Conservation (phyloP, 2,888 invertebrate genomes). For the Athalia cordata region DNA sequence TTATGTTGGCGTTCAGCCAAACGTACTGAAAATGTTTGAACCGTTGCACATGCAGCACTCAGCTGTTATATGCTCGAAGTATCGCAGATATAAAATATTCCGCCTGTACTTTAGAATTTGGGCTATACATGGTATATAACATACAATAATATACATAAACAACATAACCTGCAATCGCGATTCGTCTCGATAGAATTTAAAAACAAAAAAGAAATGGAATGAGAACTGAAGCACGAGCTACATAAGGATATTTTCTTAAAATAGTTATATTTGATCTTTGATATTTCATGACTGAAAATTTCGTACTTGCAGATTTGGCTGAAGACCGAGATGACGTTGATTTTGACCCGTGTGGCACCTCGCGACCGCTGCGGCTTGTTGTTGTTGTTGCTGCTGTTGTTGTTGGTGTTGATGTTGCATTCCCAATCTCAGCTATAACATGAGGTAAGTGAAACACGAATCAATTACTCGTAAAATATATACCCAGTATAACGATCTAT, state of each 20-base stretch:
- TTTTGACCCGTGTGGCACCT: slow-evolving; percentile 32
- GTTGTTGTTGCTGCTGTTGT: slow-evolving; percentile 28
- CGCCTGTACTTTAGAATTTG: background rate
- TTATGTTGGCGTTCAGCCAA: slow-evolving; percentile 26
- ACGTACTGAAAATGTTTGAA: slow-evolving; percentile 28
- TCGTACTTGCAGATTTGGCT: slow-evolving; percentile 45
- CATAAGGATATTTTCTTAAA: background rate
- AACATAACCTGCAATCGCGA: slow-evolving; percentile 22
- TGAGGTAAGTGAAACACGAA: background rate
- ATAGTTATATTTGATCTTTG: background rate
- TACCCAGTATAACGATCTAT: background rate
- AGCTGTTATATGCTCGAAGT: background rate
- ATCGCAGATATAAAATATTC: slow-evolving; percentile 35
- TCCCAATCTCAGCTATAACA: slow-evolving; percentile 36
- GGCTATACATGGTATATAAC: no score
- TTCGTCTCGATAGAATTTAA: background rate
- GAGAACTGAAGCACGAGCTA: background rate
- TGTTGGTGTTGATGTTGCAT: slow-evolving; percentile 39
- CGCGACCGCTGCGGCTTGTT: slow-evolving; percentile 13
- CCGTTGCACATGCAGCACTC: background rate
- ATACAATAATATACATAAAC: background rate
- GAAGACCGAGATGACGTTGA: slow-evolving; percentile 30
- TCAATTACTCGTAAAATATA: background rate
- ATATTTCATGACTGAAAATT: slow-evolving; percentile 35
- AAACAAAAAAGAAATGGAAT: background rate